These are phyloP conservation scores for Pachypsylla venusta DNA, from an alignment of 1,140 invertebrate species.

Conservation along the genomic window DNA sequence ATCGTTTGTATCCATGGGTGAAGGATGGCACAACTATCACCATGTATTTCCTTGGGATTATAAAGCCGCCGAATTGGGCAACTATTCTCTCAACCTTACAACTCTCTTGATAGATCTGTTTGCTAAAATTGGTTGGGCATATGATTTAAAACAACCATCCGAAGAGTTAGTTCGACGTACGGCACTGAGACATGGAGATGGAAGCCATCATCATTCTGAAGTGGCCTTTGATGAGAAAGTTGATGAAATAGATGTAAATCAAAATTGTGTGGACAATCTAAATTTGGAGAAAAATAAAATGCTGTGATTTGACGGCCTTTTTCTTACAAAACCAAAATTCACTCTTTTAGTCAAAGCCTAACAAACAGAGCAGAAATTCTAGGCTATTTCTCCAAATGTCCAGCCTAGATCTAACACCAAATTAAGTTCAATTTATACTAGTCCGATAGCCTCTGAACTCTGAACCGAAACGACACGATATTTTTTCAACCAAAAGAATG, in stretches of 20 bases:
- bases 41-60: slow-evolving; percentile 92
- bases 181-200: slow-evolving; percentile 46
- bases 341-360: no score
- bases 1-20: slow-evolving; percentile 45
- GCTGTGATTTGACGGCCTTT: no score
- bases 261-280: not conserved
- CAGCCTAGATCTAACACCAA: no score
- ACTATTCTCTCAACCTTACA: slow-evolving; percentile 61
- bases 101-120: slow-evolving; percentile 72
- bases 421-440: no score
- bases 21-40: slow-evolving; percentile 90
- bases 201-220: slow-evolving; percentile 36
- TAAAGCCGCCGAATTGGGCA: slow-evolving; percentile 63
- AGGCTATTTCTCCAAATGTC: no score
- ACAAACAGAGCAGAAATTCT: no score
- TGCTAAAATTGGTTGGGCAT: slow-evolving; percentile 68
- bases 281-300: no score
- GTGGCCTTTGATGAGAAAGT: slow-evolving; percentile 3
- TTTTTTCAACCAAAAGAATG: no score
- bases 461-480: no score
- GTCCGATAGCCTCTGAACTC: no score
- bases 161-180: slow-evolving; percentile 43
- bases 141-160: slow-evolving; percentile 50
- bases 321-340: no score
- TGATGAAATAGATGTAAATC: not conserved